A percentile compares a stretch with the other conserved stretches of the same genome.
These are phyloP conservation scores for Uromys caudimaculatus DNA, from an alignment of 2,797 vertebrate genomes.

Conservation along the genomic window DNA sequence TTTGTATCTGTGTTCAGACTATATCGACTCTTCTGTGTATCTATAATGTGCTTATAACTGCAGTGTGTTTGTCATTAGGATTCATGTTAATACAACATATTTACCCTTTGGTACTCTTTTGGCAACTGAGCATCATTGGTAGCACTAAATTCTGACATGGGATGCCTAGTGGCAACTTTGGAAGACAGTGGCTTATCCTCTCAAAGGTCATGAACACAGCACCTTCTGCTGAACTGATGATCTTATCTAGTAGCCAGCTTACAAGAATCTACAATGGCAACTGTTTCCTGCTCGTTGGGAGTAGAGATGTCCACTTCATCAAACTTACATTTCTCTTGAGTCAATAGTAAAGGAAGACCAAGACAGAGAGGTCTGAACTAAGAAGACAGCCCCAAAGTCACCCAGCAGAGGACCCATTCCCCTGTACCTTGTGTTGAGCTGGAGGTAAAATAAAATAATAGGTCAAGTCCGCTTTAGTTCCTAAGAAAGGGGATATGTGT, in stretches of 20 bases:
- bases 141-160: neutral
- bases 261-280: neutral
- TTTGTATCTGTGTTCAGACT: constrained; percentile 88
- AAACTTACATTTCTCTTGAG: neutral
- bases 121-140: constrained; percentile 82
- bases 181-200: neutral
- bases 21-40: constrained; percentile 85
- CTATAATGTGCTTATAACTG: constrained; percentile 85
- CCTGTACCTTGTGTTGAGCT: neutral
- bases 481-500: neutral
- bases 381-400: neutral
- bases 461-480: neutral
- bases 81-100: constrained; percentile 83
- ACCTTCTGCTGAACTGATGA: neutral
- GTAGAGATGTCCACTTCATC: neutral
- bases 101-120: constrained; percentile 85
- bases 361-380: neutral
- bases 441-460: neutral
- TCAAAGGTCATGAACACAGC: neutral
- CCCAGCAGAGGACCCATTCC: neutral
- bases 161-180: neutral
- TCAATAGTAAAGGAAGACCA: neutral
- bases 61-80: constrained; percentile 84
- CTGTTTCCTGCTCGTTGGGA: neutral
- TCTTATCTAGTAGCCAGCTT: neutral